phyloP scores from a whole-genome alignment of 2,888 invertebrate genomes.

The Cartodere bifasciata region DNA sequence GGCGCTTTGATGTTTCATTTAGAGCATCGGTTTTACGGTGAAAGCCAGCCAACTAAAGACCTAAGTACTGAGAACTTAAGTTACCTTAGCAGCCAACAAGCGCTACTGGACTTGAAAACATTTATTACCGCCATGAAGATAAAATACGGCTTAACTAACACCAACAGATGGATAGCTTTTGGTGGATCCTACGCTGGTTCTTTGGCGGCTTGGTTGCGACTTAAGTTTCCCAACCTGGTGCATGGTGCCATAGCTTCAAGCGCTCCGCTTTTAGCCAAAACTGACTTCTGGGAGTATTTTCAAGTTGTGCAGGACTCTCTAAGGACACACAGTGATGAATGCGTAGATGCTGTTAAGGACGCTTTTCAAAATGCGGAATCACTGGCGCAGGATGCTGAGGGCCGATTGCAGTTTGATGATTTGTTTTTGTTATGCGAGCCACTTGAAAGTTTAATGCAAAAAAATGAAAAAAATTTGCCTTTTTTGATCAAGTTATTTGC shows the following conservation, averaged over 20 bases:
- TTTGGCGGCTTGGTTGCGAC: constrained; percentile 46
- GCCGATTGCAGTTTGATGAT: constrained; percentile 29
- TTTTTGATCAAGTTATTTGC: no score
- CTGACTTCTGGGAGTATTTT: constrained; percentile 41
- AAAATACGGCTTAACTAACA: constrained; percentile 4
- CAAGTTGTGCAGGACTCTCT: constrained; percentile 38
- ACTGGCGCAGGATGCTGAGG: constrained; percentile 25
- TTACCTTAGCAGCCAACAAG: constrained; percentile 33
- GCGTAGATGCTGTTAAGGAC: constrained; percentile 32
- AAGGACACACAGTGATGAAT: constrained; percentile 30
- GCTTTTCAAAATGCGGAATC: constrained; percentile 31
- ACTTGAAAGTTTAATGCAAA: constrained; percentile 5
- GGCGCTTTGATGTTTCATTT: constrained; percentile 54
- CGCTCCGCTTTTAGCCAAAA: constrained; percentile 43
- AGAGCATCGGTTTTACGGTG: constrained; percentile 72
- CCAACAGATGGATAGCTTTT: constrained; percentile 32
- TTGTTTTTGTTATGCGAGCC: constrained; percentile 15
- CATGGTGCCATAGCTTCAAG: constrained; percentile 46
- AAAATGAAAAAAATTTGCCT: no score
- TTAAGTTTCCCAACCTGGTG: constrained; percentile 47
- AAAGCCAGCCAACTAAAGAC: constrained; percentile 34
- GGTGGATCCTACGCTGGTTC: constrained; percentile 49
- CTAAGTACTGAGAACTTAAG: constrained; percentile 25
- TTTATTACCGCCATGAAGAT: constrained; percentile 27
- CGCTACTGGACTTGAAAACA: constrained; percentile 34